Evolutionary conservation across 2,113 vertebrate genomes (phyloP), one percentile per base, ranked within the genome.

Genomic region (Vimba vimba): DNA sequence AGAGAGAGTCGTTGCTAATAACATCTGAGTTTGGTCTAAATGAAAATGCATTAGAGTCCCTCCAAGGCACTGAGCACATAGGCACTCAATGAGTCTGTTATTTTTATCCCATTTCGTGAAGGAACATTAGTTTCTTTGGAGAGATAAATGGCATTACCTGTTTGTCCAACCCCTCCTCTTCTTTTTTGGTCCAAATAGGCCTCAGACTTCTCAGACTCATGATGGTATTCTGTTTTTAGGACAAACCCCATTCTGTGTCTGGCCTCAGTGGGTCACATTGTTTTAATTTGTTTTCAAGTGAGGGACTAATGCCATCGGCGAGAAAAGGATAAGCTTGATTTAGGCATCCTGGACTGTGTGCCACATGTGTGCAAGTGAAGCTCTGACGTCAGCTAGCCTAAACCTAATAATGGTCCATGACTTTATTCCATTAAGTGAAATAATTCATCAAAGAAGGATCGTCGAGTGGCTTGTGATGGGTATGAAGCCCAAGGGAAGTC

Each of bases 121-220:
- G 90, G 87, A 91, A 91, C 91, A 92, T 93, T 92, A 94, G 92
- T 90, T 89, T 86, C 90, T 88, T 86, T 89, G 87, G 91, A 69
- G 30, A 93, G 92, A 94, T 94, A 93, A 94, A 95, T 94, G 89
- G 91, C 92, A 92, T 94, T 93, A 94, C 91, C 78, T 69, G 79
- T 85, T 66, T 90, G 92, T 89, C 88, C 87, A 57, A 21, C 19
- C 90, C 91, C 89, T 85, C 83, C 80, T 68, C 85, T 82, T 88
- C 79, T 90, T 89, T 43, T 55, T 17, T 33, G 2, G 75, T 57
- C 52, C 47, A 79, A 88, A 76, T 71, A 83, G 27, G 45, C 21
- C 68, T 11, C 17, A 69, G 19, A 36, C 25, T 19, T 73, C 74
- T 83, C n/a, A 62, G 76, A 69, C 66, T 59, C 45, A 83, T 47